phyloP scores from a whole-genome alignment of 2,113 vertebrate species.

The Microcebus jonahi region DNA sequence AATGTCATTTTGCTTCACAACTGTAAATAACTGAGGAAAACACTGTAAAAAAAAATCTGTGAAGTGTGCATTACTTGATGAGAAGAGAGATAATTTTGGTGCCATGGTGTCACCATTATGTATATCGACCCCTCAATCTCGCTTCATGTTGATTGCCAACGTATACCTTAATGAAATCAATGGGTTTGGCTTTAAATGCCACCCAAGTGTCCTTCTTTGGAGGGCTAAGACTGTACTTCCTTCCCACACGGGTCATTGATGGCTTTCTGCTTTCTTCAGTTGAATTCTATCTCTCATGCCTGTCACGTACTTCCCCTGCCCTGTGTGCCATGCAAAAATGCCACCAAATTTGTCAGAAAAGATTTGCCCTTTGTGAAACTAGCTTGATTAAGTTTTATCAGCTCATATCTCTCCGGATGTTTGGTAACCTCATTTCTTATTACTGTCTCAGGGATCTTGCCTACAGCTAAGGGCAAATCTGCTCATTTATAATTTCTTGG shows the following conservation, averaged over 20 bases:
- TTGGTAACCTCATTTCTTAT: slow-evolving; percentile 69
- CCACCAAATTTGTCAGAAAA: slow-evolving; percentile 73
- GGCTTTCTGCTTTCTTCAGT: neutral
- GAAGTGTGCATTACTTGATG: neutral
- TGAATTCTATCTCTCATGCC: neutral
- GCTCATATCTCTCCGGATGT: slow-evolving; percentile 40
- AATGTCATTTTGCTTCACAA: neutral
- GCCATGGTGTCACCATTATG: neutral
- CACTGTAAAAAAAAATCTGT: neutral
- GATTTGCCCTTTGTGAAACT: slow-evolving; percentile 67
- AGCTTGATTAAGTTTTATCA: slow-evolving; percentile 54
- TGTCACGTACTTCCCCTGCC: slow-evolving; percentile 22
- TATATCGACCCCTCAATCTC: neutral
- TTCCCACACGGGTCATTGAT: neutral
- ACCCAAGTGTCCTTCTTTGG: neutral
- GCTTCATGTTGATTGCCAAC: neutral
- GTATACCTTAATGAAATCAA: neutral
- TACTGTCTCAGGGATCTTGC: slow-evolving; percentile 35
- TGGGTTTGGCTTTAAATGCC: neutral
- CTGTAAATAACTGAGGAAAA: neutral
- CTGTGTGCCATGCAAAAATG: slow-evolving; percentile 67
- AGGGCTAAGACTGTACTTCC: neutral
- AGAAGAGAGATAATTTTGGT: neutral
- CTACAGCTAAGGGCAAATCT: slow-evolving; percentile 69
- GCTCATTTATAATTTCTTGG: slow-evolving; percentile 79